Percentiles rank a stretch among this genome's conserved stretches.
These are phyloP conservation scores for Spinus pinus DNA, from an alignment of 2,797 vertebrate genomes.

Conservation along the genomic window DNA sequence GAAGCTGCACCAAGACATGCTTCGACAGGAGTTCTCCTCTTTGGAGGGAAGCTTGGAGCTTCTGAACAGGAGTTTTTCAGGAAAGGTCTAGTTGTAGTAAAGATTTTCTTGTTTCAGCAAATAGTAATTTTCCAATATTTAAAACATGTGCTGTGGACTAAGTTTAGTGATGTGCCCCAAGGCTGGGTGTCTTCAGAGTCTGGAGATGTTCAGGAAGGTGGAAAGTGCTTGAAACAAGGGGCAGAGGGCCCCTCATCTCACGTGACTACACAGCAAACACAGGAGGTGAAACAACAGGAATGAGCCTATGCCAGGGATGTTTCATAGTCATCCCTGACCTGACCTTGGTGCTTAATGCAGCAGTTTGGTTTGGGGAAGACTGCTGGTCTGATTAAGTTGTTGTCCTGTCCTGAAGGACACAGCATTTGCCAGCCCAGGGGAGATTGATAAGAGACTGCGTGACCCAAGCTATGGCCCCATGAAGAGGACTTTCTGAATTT, in stretches of 20 bases:
- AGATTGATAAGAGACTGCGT: background rate
- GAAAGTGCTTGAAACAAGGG: background rate
- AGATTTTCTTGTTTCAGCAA: background rate
- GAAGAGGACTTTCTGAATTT: background rate
- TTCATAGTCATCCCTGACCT: background rate
- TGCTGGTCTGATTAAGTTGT: background rate
- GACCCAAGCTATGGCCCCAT: rapidly evolving
- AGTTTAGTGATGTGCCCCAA: background rate
- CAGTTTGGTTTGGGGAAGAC: background rate
- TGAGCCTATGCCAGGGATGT: background rate
- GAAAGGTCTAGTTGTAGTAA: background rate
- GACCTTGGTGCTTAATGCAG: background rate
- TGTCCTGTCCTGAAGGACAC: background rate
- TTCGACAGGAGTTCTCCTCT: background rate
- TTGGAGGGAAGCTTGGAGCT: background rate
- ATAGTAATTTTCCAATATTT: background rate
- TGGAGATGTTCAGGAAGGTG: background rate
- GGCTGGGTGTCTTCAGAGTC: background rate
- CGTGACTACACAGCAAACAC: rapidly evolving
- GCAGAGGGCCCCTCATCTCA: background rate
- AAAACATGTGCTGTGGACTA: background rate
- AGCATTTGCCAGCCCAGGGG: background rate
- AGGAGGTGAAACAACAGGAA: background rate
- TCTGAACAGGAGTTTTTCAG: background rate
- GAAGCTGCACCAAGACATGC: background rate